Evolutionary conservation across 2,113 vertebrate genomes (phyloP).

Genomic region (Protobothrops flavoviridis): DNA sequence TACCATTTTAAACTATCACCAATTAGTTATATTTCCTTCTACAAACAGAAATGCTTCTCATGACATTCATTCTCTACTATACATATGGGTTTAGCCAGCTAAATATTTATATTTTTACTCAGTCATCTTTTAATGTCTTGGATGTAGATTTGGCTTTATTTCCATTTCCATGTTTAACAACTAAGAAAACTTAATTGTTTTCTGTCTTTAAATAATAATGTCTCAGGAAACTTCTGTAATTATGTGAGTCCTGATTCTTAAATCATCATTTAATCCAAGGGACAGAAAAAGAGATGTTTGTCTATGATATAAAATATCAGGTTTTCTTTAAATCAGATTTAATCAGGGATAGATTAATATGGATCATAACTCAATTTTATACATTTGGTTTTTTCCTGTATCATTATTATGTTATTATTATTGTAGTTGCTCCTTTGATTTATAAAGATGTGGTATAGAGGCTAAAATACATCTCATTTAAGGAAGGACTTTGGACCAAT

Average conservation of each 20-base stretch:
- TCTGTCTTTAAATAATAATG: neutral
- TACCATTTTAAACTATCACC: neutral
- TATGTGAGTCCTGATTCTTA: neutral
- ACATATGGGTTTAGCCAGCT: neutral
- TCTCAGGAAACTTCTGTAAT: neutral
- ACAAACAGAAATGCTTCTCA: neutral
- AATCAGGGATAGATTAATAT: neutral
- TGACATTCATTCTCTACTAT: neutral
- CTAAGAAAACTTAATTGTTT: neutral
- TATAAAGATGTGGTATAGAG: neutral
- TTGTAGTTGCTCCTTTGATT: neutral
- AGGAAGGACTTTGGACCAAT: neutral
- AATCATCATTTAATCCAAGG: neutral
- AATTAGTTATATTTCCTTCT: neutral
- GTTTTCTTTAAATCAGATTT: neutral
- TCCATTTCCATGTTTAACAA: neutral
- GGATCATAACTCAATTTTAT: neutral
- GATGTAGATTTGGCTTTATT: neutral
- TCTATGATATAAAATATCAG: neutral
- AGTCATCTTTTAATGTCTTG: neutral
- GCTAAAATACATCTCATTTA: neutral
- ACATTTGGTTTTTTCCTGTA: neutral
- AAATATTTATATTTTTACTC: neutral
- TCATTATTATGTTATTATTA: neutral
- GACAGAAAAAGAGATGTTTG: neutral